A percentile compares a stretch with the other conserved stretches of the same genome.
phyloP scores from a whole-genome alignment of 2,113 vertebrate species.

The Melanocharis versteri region DNA sequence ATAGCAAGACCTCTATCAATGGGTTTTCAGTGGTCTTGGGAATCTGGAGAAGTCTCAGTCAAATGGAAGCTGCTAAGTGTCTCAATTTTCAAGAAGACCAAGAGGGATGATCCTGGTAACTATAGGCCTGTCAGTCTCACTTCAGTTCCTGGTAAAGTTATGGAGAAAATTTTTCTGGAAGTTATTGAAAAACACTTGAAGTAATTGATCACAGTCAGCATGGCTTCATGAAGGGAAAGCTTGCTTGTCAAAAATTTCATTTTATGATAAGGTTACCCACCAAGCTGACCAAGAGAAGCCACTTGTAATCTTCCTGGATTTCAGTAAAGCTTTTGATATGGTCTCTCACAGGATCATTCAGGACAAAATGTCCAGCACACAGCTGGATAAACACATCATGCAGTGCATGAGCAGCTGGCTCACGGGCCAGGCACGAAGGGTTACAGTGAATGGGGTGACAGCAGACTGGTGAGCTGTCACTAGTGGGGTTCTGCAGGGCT shows the following conservation, averaged over 20 bases:
- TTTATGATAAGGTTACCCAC: not conserved
- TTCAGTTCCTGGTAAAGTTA: not conserved
- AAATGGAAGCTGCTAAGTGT: not conserved
- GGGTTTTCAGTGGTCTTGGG: not conserved
- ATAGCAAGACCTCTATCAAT: not conserved
- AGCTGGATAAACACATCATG: not conserved
- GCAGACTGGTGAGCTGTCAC: not conserved
- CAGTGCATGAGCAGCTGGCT: accelerated
- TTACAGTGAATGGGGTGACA: not conserved
- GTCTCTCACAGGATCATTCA: not conserved
- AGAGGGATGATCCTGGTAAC: not conserved
- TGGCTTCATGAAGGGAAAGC: not conserved
- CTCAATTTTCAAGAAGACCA: not conserved
- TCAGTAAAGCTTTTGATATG: not conserved
- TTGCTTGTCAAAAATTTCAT: not conserved
- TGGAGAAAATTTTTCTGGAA: not conserved
- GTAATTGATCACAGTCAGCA: not conserved
- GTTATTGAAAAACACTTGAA: not conserved
- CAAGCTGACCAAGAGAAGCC: not conserved
- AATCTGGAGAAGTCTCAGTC: not conserved
- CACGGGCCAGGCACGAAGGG: accelerated
- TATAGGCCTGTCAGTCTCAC: not conserved
- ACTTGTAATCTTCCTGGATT: not conserved
- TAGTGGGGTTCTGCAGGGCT: not conserved
- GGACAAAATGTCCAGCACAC: not conserved